Evolutionary conservation across 2,797 vertebrate genomes (phyloP).

Genomic region (Cercopithecus mitis): DNA sequence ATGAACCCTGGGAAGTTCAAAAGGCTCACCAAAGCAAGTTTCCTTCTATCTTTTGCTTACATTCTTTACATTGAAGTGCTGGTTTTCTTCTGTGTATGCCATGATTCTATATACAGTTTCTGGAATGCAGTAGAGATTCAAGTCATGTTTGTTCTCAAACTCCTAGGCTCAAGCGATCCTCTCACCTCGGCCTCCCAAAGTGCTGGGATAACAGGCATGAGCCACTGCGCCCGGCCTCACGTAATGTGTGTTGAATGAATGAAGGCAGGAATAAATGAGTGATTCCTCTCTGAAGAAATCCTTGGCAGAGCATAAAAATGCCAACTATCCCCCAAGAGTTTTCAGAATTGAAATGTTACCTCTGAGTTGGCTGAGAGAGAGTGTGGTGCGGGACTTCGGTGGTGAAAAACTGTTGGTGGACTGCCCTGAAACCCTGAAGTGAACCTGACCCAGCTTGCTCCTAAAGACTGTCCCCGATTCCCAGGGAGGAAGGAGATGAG

Average conservation of each 20-base stretch:
- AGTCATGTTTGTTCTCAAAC: slow-evolving; percentile 2
- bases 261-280: slow-evolving; percentile 24
- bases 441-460: neutral
- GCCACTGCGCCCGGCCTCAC: neutral
- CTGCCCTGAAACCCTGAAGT: neutral
- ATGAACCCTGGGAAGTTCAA: neutral
- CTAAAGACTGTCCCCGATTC: neutral
- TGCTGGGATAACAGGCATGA: neutral
- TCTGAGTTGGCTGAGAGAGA: neutral
- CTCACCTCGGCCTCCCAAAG: neutral
- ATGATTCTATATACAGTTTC: slow-evolving; percentile 6
- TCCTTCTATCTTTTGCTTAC: neutral
- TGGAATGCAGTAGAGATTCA: neutral
- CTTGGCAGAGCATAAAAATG: slow-evolving; percentile 62
- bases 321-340: slow-evolving; percentile 64
- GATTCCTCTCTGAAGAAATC: slow-evolving; percentile 65
- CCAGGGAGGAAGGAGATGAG: neutral
- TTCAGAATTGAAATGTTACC: slow-evolving; percentile 47
- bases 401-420: slow-evolving; percentile 26
- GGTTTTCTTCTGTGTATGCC: slow-evolving; percentile 34
- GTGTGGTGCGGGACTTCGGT: neutral
- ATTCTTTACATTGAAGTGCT: slow-evolving; percentile 21
- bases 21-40: neutral
- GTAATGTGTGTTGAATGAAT: slow-evolving; percentile 40
- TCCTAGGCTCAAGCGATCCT: neutral